A percentile compares a stretch with the other conserved stretches of the same genome.
These are phyloP conservation scores for Yasuhikotakia modesta DNA, from an alignment of 2,797 vertebrate genomes.

Conservation along the genomic window DNA sequence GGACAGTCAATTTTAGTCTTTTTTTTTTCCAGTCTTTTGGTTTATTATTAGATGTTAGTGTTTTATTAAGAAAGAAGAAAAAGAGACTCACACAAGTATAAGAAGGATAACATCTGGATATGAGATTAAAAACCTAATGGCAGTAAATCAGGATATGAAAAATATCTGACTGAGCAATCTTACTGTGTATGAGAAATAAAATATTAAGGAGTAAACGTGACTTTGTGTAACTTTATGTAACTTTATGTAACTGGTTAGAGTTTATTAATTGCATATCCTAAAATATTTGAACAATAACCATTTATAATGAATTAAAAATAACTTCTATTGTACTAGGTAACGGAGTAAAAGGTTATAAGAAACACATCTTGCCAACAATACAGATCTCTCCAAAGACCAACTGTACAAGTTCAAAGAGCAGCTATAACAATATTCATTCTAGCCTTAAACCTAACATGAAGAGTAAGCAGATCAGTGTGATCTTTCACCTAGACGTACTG, in stretches of 20 bases:
- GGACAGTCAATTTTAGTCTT: neutral
- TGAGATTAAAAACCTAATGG: too few relatives aligned
- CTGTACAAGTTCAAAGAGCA: conserved; percentile 21
- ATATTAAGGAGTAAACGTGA: too few relatives aligned
- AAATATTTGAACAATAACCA: neutral
- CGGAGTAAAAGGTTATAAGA: neutral
- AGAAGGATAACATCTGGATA: neutral
- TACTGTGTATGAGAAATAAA: too few relatives aligned
- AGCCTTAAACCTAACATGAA: conserved; percentile 2
- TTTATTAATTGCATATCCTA: too few relatives aligned
- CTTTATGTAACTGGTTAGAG: too few relatives aligned
- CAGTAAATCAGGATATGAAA: too few relatives aligned
- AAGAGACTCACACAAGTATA: neutral
- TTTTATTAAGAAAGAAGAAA: neutral
- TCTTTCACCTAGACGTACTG: conserved; percentile 12
- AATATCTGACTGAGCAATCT: too few relatives aligned
- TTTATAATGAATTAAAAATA: neutral
- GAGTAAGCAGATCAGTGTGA: conserved; percentile 20
- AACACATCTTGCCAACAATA: neutral
- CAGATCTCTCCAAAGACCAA: neutral
- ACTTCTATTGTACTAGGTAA: neutral
- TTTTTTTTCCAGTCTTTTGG: too few relatives aligned
- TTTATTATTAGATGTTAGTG: neutral
- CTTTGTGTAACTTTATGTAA: too few relatives aligned
- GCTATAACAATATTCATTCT: conserved; percentile 33